phyloP scores from a whole-genome alignment of 2,888 invertebrate genomes.

The Apodemia hepburni region DNA sequence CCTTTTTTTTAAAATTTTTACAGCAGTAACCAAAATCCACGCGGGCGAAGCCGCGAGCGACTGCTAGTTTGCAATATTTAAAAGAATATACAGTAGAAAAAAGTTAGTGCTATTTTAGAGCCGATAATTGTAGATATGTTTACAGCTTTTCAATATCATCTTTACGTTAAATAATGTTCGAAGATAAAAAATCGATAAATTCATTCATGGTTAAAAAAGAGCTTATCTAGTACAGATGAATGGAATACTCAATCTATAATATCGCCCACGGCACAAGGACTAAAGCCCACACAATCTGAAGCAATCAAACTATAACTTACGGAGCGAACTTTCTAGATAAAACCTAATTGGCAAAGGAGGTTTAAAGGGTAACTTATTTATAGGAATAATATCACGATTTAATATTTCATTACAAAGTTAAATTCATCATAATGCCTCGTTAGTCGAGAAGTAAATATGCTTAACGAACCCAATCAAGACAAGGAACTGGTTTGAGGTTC shows the following conservation, averaged over 20 bases:
- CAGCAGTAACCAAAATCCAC: too few relatives aligned
- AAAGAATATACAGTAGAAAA: too few relatives aligned
- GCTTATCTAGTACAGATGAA: constrained; percentile 1
- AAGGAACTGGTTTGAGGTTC: not conserved
- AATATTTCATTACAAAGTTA: not conserved
- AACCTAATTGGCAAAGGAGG: constrained; percentile 11
- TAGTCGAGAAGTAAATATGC: not conserved
- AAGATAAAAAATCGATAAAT: not conserved
- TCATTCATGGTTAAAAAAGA: not conserved
- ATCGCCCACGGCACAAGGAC: constrained; percentile 11
- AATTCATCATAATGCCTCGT: not conserved
- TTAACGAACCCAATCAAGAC: not conserved
- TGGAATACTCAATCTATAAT: not conserved
- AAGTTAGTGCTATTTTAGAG: too few relatives aligned
- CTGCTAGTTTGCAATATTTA: too few relatives aligned
- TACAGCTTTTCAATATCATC: not conserved
- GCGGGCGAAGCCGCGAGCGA: too few relatives aligned
- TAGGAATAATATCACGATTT: not conserved
- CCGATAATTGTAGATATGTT: too few relatives aligned
- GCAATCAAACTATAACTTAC: constrained; percentile 14
- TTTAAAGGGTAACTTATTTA: constrained; percentile 6
- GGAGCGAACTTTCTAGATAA: constrained; percentile 11
- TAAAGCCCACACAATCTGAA: constrained; percentile 9
- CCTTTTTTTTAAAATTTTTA: too few relatives aligned
- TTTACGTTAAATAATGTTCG: not conserved